phyloP scores from a whole-genome alignment of 2,113 vertebrate species.

The Sakesphorus luctuosus region DNA sequence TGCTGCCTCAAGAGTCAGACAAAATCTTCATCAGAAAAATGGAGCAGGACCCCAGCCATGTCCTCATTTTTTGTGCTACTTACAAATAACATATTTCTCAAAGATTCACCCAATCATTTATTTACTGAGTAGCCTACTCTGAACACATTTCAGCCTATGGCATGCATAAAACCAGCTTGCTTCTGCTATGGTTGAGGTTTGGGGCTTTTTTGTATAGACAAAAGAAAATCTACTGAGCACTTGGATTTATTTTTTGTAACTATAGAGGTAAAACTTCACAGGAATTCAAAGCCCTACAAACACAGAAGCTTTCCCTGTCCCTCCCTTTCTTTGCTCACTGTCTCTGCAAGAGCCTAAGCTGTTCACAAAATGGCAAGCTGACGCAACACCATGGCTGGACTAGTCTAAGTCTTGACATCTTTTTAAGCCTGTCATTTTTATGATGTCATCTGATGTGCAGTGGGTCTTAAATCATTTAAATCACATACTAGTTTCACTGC shows the following conservation, averaged over 20 bases:
- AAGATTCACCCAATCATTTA: not conserved
- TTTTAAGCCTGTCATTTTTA: not conserved
- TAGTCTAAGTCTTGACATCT: not conserved
- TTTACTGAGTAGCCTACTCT: not conserved
- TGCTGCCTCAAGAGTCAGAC: not conserved
- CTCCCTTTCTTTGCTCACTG: not conserved
- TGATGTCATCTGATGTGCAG: not conserved
- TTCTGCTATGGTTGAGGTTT: not conserved
- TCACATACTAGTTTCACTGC: not conserved
- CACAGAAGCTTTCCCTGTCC: not conserved
- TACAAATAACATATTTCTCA: not conserved
- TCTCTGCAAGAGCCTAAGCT: not conserved
- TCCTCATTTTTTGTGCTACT: not conserved
- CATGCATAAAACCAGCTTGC: not conserved
- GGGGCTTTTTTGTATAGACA: not conserved
- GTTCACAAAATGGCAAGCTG: not conserved
- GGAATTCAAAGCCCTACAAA: not conserved
- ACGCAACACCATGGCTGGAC: fast-evolving
- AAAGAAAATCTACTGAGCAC: not conserved
- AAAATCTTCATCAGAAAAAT: not conserved
- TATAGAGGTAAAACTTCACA: not conserved
- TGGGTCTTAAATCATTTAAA: not conserved
- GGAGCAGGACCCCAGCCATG: not conserved
- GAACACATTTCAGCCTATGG: not conserved
- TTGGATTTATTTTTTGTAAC: not conserved